Evolutionary conservation across 2,113 vertebrate genomes (phyloP).

Genomic region (Salminus brasiliensis): DNA sequence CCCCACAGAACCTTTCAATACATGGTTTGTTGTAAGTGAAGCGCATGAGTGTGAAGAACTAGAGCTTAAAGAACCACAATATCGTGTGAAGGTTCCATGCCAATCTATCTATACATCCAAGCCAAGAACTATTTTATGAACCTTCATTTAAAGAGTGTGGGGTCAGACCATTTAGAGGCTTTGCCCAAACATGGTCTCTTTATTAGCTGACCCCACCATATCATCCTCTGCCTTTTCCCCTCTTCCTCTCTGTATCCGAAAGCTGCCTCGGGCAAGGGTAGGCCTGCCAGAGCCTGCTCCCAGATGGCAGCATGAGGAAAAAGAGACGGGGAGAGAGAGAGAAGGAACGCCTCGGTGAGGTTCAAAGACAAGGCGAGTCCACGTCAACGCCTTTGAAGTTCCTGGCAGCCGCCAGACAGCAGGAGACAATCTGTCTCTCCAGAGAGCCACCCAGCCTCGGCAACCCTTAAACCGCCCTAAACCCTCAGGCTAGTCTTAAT

Average conservation of each 20-base stretch:
- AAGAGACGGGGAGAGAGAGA: conserved; percentile 20
- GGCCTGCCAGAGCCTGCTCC: conserved; percentile 35
- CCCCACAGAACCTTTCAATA: too few species aligned
- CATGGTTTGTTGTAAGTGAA: too few species aligned
- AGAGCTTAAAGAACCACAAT: too few species aligned
- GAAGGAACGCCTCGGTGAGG: conserved; percentile 19
- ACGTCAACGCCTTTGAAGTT: conserved; percentile 48
- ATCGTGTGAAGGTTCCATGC: too few species aligned
- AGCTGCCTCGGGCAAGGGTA: conserved; percentile 15
- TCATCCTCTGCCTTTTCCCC: background rate
- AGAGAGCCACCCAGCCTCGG: conserved; percentile 29
- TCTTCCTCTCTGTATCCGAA: background rate
- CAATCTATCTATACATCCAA: too few species aligned
- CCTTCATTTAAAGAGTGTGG: too few species aligned
- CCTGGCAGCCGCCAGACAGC: conserved; percentile 43
- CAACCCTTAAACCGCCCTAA: conserved; percentile 35
- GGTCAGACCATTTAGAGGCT: background rate
- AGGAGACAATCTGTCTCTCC: conserved; percentile 50
- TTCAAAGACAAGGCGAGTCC: conserved; percentile 47
- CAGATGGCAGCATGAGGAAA: conserved; percentile 27
- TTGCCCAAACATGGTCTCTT: background rate
- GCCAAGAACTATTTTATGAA: too few species aligned
- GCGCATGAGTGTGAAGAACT: too few species aligned
- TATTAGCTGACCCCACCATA: background rate
- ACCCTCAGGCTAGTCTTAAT: conserved; percentile 33